These are phyloP conservation scores for Drosophila insularis DNA, from an alignment of 1,140 invertebrate species.

Conservation along the genomic window DNA sequence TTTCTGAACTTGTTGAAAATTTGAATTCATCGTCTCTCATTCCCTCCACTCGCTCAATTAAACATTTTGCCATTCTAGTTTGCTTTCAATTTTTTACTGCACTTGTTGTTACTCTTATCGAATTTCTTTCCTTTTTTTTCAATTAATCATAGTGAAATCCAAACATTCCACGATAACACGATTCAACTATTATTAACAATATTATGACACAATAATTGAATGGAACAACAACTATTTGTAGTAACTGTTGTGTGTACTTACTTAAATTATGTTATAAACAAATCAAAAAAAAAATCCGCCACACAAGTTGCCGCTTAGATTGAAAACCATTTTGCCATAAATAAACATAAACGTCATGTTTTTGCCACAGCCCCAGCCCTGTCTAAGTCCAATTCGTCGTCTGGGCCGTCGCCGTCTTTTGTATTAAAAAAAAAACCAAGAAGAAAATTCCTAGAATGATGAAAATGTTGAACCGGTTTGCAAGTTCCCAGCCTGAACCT, in stretches of 20 bases:
- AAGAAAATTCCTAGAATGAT: constrained; percentile 56
- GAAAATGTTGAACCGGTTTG: constrained; percentile 47
- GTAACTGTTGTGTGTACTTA: neutral
- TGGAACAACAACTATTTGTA: constrained; percentile 55
- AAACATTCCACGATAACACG: constrained; percentile 43
- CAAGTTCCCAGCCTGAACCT: constrained; percentile 23
- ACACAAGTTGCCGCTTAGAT: constrained; percentile 31
- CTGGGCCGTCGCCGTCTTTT: too few relatives aligned
- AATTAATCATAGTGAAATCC: constrained; percentile 60
- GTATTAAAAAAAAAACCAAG: constrained; percentile 26
- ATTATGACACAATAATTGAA: constrained; percentile 45
- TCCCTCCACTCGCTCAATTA: neutral
- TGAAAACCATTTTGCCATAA: constrained; percentile 31
- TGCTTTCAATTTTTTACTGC: neutral
- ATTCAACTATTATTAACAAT: neutral
- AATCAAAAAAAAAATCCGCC: constrained; percentile 24
- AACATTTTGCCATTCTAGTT: neutral
- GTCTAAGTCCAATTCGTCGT: constrained; percentile 9
- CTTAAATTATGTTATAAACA: constrained; percentile 24
- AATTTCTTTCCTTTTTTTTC: constrained; percentile 5
- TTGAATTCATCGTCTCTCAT: too few relatives aligned
- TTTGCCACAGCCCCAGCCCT: constrained; percentile 22
- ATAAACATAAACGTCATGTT: constrained; percentile 39
- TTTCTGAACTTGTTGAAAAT: too few relatives aligned
- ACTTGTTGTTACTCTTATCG: constrained; percentile 12